A percentile compares a stretch with the other conserved stretches of the same genome.
These are phyloP conservation scores for Heliothis subflexa DNA, from an alignment of 1,140 invertebrate genomes.

Conservation along the genomic window DNA sequence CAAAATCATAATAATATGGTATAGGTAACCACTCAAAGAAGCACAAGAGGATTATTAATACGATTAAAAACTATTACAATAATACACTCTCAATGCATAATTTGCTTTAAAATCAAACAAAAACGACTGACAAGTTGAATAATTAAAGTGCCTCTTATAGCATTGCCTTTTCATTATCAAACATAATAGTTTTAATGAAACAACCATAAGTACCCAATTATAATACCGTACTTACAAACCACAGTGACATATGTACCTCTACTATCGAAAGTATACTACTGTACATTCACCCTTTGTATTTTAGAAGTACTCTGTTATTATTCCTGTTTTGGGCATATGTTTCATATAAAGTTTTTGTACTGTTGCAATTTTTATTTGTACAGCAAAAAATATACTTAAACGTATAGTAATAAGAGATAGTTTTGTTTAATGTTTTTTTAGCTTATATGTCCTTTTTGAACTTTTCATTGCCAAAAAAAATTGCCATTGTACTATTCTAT, in stretches of 20 bases:
- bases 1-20: too few species aligned
- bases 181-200: conserved; percentile 47
- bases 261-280: conserved; percentile 53
- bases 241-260: conserved; percentile 72
- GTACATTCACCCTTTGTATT: conserved; percentile 59
- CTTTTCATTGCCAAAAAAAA: background rate
- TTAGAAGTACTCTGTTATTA: conserved; percentile 62
- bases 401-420: background rate
- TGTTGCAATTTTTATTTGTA: conserved; percentile 16
- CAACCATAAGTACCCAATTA: conserved; percentile 46
- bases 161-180: conserved; percentile 44
- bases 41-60: too few species aligned
- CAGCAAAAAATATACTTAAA: too few species aligned
- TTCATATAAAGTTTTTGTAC: conserved; percentile 51
- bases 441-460: background rate
- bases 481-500: too few species aligned
- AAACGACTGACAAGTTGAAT: background rate
- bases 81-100: background rate
- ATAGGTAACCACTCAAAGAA: too few species aligned
- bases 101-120: background rate
- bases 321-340: conserved; percentile 68
- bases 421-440: background rate
- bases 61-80: too few species aligned
- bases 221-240: conserved; percentile 35
- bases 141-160: conserved; percentile 10